Percentiles rank a stretch among this genome's conserved stretches.
Evolutionary conservation across 2,113 vertebrate species (phyloP).

Genomic region (Odocoileus hemionus): DNA sequence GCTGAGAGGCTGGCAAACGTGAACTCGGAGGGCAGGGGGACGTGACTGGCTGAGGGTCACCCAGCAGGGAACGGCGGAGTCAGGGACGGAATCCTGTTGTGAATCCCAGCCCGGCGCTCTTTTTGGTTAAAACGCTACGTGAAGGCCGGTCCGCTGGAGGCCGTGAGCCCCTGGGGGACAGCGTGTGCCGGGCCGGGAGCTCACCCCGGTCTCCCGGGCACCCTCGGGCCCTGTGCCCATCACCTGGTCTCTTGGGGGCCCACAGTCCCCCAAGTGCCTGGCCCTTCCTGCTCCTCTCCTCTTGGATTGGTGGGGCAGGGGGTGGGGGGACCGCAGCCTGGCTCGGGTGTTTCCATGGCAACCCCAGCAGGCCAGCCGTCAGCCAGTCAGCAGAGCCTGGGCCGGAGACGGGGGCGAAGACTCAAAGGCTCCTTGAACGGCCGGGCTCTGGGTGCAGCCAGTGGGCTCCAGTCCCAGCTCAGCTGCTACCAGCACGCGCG

Average conservation of each 20-base stretch:
- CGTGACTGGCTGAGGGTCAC: neutral
- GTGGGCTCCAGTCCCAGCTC: neutral
- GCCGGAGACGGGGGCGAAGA: neutral
- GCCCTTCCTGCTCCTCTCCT: neutral
- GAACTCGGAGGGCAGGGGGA: neutral
- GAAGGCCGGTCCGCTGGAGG: neutral
- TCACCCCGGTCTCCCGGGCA: rapidly evolving
- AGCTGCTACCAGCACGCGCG: rapidly evolving
- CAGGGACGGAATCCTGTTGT: neutral
- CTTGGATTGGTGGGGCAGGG: neutral
- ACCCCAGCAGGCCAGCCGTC: neutral
- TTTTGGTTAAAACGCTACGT: neutral
- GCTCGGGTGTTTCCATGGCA: neutral
- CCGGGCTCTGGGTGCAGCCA: neutral
- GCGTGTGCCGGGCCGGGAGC: neutral
- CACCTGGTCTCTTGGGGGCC: neutral
- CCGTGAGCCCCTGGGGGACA: rapidly evolving
- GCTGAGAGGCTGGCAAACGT: neutral
- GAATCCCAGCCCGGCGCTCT: rapidly evolving
- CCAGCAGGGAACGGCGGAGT: neutral
- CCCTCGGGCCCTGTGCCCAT: neutral
- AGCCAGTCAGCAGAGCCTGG: neutral
- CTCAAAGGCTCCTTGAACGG: neutral
- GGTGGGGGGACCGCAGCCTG: rapidly evolving
- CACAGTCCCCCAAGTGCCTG: rapidly evolving